Evolutionary conservation across 2,888 invertebrate genomes (phyloP).

Genomic region (Andrena camellia): DNA sequence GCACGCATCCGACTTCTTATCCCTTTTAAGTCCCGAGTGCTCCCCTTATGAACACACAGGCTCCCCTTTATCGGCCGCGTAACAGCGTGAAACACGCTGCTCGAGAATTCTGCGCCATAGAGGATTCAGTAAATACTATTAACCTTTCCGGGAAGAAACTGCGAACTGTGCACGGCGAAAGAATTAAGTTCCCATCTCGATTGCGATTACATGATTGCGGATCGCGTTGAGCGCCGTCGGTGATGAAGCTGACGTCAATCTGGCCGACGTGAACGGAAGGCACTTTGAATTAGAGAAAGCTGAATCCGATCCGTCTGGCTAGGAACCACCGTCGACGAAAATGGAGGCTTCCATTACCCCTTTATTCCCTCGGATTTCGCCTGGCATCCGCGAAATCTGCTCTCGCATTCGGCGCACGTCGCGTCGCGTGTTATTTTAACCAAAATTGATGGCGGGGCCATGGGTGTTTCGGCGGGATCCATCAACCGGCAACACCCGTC

Average conservation of each 20-base stretch:
- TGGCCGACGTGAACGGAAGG: too few relatives aligned
- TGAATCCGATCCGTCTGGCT: background rate
- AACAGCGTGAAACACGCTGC: constrained; percentile 31
- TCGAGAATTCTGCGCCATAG: background rate
- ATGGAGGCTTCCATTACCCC: background rate
- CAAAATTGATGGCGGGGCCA: constrained; percentile 38
- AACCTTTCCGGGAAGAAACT: constrained; percentile 15
- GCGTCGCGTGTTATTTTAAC: constrained; percentile 10
- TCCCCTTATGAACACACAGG: constrained; percentile 30
- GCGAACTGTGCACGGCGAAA: constrained; percentile 6
- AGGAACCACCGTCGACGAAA: background rate
- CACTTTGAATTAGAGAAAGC: too few relatives aligned
- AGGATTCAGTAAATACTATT: constrained; percentile 9
- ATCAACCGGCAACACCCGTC: constrained; percentile 49
- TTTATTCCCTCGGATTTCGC: background rate
- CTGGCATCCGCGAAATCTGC: background rate
- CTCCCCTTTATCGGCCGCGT: constrained; percentile 17
- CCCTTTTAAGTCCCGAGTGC: constrained; percentile 46
- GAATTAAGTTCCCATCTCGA: constrained; percentile 10
- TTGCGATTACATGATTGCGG: too few relatives aligned
- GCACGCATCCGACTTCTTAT: constrained; percentile 50
- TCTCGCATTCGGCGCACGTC: constrained; percentile 22
- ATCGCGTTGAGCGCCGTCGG: background rate
- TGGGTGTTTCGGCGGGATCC: constrained; percentile 25
- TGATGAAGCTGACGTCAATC: too few relatives aligned